Conservation (phyloP, 2,888 invertebrate species). For the Agrochola lota region DNA sequence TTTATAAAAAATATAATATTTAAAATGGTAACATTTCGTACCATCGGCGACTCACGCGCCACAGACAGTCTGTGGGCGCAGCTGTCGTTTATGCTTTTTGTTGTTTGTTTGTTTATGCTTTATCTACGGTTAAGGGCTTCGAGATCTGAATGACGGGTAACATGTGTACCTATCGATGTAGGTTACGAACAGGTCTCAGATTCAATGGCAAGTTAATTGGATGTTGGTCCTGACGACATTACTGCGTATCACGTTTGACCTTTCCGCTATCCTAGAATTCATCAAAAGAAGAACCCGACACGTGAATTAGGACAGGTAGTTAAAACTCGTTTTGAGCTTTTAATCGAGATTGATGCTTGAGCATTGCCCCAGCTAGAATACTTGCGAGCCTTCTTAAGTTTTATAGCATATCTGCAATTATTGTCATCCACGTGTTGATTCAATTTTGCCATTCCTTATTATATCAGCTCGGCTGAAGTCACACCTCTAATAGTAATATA, state of each 20-base stretch:
- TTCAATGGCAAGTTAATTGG: conserved; percentile 37
- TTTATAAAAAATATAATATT: too few relatives aligned
- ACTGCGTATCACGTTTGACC: conserved; percentile 10
- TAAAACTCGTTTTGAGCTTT: neutral
- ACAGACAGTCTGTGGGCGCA: too few relatives aligned
- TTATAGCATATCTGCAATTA: neutral
- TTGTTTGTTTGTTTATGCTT: too few relatives aligned
- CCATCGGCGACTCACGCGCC: too few relatives aligned
- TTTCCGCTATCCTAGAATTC: neutral
- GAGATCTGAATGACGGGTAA: neutral
- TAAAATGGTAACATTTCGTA: too few relatives aligned
- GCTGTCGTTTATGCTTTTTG: too few relatives aligned
- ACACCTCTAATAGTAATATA: conserved; percentile 34
- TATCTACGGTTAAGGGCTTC: neutral
- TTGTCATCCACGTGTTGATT: neutral
- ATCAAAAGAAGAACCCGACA: neutral
- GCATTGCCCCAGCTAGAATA: too few relatives aligned
- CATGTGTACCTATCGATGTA: conserved; percentile 26
- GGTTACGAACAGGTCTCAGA: neutral
- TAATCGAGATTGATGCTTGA: too few relatives aligned
- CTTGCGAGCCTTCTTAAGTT: neutral
- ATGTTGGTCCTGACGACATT: conserved; percentile 16
- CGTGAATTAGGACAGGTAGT: neutral
- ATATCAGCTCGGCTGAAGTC: conserved; percentile 32
- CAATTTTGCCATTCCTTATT: conserved; percentile 38